Evolutionary conservation across 2,888 invertebrate species (phyloP), one percentile per base, ranked within the genome.

Genomic region (Thecophora atra): DNA sequence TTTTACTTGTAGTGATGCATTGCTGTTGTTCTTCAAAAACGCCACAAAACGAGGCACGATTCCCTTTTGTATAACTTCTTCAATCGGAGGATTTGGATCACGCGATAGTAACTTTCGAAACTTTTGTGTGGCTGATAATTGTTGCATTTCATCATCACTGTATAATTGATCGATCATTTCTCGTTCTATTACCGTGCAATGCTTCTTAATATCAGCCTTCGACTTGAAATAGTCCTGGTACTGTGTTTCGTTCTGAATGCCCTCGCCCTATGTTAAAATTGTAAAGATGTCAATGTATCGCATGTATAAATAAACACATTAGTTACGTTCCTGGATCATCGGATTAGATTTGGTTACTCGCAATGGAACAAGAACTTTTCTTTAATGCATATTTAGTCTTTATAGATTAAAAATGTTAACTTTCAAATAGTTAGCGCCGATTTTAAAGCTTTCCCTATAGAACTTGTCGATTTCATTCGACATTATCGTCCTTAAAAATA

Each of bases 41-140:
- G 94, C 93, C 42, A 98, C 97, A 89, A 98, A 97, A 87, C 92
- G 91, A 51, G 97, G 97, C 77, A 98, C 95, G 83, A 98, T 95
- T 79, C 97, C 98, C 73, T 96, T 94, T 78, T 92, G 90, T 83
- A 98, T 97, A 58, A 98, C 98, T 89, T 97, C 97, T 87, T 98
- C 96, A 79, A 98, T 98, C 3, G 98, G 98, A 70, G 98, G 98
- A 89, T 97, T 96, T 4, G 98, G 97, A 87, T 98, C 98, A 85
- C 94, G 91, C 78, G 97, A 97, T 70, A 98, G 88, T 67, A 98
- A 89, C 88, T 97, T 98, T 73, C 98, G 90, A 87, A 98, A 97
- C 84, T 94, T 95, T 85, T 97, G 97, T 74, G 96, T 96, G 6
- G 97, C 96, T 81, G 89, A 88, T 76, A 97, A 89, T 85, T 97